Percentiles rank a stretch among this genome's conserved stretches.
phyloP scores from a whole-genome alignment of 1,140 invertebrate genomes.

The Steinernema feltiae region DNA sequence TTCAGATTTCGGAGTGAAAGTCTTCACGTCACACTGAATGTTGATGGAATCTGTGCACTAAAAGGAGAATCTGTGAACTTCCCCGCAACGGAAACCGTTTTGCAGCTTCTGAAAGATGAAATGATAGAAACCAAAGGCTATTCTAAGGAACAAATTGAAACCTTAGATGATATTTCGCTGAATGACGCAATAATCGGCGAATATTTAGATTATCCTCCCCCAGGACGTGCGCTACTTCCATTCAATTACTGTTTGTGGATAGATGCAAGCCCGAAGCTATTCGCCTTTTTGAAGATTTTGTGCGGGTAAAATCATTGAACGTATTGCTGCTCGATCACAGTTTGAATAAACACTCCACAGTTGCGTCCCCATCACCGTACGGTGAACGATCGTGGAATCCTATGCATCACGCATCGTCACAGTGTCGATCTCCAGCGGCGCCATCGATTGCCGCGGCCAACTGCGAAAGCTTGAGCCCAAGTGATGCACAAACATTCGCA shows the following conservation, averaged over 20 bases:
- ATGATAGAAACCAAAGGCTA: neutral
- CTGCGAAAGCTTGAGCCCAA: neutral
- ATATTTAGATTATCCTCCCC: neutral
- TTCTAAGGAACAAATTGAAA: neutral
- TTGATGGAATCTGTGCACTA: neutral
- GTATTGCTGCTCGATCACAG: neutral
- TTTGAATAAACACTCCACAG: neutral
- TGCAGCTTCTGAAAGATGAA: neutral
- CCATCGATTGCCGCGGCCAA: neutral
- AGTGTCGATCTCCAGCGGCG: neutral
- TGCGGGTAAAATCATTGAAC: neutral
- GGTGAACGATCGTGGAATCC: too few relatives aligned
- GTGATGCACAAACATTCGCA: neutral
- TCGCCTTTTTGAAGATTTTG: neutral
- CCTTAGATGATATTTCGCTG: neutral
- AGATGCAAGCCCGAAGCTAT: neutral
- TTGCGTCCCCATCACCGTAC: too few relatives aligned
- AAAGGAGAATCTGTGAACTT: neutral
- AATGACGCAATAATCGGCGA: neutral
- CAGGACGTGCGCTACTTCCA: neutral
- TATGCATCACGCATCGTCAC: too few relatives aligned
- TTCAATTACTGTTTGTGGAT: conserved; percentile 1
- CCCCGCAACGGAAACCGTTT: neutral
- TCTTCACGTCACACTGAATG: neutral
- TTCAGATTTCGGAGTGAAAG: conserved; percentile 2